Evolutionary conservation across 2,113 vertebrate species (phyloP).

Genomic region (Empidonax alnorum): DNA sequence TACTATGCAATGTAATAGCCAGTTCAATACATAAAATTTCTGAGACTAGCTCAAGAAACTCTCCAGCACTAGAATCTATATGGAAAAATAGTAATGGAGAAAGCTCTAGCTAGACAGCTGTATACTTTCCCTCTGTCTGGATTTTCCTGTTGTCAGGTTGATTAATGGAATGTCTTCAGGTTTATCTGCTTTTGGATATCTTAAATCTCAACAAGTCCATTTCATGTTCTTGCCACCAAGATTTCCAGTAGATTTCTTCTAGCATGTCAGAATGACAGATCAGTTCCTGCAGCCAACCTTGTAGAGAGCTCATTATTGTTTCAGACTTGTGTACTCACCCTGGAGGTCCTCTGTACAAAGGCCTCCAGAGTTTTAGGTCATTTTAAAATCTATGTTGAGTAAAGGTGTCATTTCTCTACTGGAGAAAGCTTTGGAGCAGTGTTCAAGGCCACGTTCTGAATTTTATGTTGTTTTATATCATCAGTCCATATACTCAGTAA

Average conservation of each 20-base stretch:
- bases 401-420: constrained; percentile 15
- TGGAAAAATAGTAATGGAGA: constrained; percentile 9
- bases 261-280: constrained; percentile 76
- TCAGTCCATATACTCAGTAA: neutral
- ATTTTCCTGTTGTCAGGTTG: constrained; percentile 66
- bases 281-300: constrained; percentile 50
- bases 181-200: constrained; percentile 74
- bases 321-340: constrained; percentile 34
- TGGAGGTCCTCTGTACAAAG: constrained; percentile 28
- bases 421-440: neutral
- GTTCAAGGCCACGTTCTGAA: neutral
- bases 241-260: constrained; percentile 74
- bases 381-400: constrained; percentile 26
- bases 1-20: neutral
- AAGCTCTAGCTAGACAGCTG: constrained; percentile 18
- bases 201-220: constrained; percentile 73
- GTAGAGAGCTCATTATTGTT: constrained; percentile 67
- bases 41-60: neutral
- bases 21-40: neutral
- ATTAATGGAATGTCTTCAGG: constrained; percentile 70
- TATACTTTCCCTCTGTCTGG: constrained; percentile 17
- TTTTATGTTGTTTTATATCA: neutral
- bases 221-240: constrained; percentile 76
- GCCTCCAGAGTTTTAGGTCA: neutral
- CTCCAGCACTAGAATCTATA: neutral